Percentiles rank a stretch among this genome's conserved stretches.
Evolutionary conservation across 2,888 invertebrate species (phyloP).

Genomic region (Agapostemon virescens): DNA sequence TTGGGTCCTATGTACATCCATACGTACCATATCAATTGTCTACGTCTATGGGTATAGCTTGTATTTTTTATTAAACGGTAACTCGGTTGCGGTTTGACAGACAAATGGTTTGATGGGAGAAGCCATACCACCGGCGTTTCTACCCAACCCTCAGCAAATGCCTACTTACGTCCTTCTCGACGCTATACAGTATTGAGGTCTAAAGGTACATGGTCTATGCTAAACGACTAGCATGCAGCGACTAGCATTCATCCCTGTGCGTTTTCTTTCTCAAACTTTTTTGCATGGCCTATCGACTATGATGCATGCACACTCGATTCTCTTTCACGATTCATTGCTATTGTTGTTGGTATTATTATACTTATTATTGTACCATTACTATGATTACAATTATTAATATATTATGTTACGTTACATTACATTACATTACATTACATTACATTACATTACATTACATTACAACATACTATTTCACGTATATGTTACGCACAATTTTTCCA

Average conservation of each 20-base stretch:
- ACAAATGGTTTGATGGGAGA: constrained; percentile 81
- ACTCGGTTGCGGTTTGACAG: constrained; percentile 80
- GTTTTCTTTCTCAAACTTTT: constrained; percentile 54
- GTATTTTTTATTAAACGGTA: constrained; percentile 66
- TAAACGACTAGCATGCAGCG: constrained; percentile 73
- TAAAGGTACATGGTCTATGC: constrained; percentile 79
- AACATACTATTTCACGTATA: constrained; percentile 15
- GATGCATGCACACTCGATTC: constrained; percentile 61
- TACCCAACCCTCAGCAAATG: constrained; percentile 83
- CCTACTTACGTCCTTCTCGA: constrained; percentile 84
- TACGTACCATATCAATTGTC: constrained; percentile 53
- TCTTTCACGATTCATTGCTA: constrained; percentile 44
- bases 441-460: background rate
- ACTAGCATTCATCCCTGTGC: constrained; percentile 55
- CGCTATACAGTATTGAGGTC: constrained; percentile 85
- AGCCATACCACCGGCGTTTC: constrained; percentile 82
- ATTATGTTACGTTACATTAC: background rate
- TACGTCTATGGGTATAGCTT: constrained; percentile 59
- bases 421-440: background rate
- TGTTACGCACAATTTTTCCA: background rate
- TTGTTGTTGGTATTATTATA: constrained; percentile 13
- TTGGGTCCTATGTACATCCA: constrained; percentile 44
- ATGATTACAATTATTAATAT: background rate
- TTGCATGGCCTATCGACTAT: constrained; percentile 60
- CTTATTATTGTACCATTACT: background rate